Conservation (phyloP, 2,113 vertebrate genomes). For the Pyrgilauda ruficollis region DNA sequence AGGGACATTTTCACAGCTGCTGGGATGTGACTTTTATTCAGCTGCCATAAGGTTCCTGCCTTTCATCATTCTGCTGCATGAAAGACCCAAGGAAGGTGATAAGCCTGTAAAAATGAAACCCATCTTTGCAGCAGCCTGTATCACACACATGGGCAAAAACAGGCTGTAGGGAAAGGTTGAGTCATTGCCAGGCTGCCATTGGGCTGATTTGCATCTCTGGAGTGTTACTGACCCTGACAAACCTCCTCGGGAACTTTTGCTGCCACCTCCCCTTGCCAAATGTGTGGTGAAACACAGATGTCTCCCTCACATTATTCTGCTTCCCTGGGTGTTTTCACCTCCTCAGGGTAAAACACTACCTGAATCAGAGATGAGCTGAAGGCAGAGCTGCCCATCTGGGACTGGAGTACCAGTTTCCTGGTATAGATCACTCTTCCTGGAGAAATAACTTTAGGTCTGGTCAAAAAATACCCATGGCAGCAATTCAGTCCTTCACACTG, state of each 20-base stretch:
- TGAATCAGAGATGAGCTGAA: background rate
- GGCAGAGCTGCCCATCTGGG: background rate
- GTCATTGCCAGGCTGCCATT: background rate
- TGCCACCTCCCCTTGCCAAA: conserved; percentile 7
- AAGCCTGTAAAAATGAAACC: background rate
- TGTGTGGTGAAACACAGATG: background rate
- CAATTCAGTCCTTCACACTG: background rate
- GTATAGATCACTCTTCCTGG: background rate
- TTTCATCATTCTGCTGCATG: background rate
- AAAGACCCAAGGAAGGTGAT: background rate
- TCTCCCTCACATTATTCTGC: background rate
- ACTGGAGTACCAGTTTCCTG: background rate
- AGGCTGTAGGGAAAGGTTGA: background rate
- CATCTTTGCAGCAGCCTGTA: background rate
- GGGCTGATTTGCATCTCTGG: background rate
- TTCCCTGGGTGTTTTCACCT: background rate
- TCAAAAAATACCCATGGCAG: background rate
- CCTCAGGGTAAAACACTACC: background rate
- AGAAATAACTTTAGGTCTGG: background rate
- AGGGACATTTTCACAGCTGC: background rate
- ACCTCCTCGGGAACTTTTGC: background rate
- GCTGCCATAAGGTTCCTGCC: background rate
- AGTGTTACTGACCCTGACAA: background rate
- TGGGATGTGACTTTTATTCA: background rate
- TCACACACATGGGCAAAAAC: background rate